phyloP scores from a whole-genome alignment of 2,113 vertebrate species.

The Xiphophorus hellerii region DNA sequence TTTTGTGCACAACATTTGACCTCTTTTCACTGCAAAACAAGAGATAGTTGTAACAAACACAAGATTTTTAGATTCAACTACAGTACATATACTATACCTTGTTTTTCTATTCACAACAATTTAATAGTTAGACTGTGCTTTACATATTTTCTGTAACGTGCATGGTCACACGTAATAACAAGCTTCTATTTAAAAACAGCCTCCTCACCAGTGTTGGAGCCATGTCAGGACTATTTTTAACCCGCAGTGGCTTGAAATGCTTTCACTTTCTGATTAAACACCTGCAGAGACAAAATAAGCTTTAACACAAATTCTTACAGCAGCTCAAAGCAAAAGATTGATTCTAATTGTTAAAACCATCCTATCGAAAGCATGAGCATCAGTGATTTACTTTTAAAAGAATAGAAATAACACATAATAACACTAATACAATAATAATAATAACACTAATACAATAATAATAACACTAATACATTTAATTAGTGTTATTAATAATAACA shows the following conservation, averaged over 20 bases:
- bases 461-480: too few relatives aligned
- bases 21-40: neutral
- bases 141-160: neutral
- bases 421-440: too few relatives aligned
- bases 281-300: slow-evolving; percentile 8
- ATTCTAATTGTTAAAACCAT: neutral
- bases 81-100: neutral
- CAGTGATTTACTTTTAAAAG: neutral
- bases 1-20: neutral
- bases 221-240: slow-evolving; percentile 42
- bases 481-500: neutral
- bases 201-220: slow-evolving; percentile 70
- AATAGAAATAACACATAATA: neutral
- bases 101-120: neutral
- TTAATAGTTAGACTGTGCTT: neutral
- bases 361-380: neutral
- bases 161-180: neutral
- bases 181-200: neutral
- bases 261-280: neutral
- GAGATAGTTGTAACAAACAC: neutral
- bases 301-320: neutral
- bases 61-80: too few relatives aligned
- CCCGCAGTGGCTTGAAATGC: neutral
- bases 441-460: too few relatives aligned
- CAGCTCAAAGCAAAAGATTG: neutral